Evolutionary conservation across 2,113 vertebrate genomes (phyloP), one percentile per base, ranked within the genome.

Genomic region (Scomber colias): DNA sequence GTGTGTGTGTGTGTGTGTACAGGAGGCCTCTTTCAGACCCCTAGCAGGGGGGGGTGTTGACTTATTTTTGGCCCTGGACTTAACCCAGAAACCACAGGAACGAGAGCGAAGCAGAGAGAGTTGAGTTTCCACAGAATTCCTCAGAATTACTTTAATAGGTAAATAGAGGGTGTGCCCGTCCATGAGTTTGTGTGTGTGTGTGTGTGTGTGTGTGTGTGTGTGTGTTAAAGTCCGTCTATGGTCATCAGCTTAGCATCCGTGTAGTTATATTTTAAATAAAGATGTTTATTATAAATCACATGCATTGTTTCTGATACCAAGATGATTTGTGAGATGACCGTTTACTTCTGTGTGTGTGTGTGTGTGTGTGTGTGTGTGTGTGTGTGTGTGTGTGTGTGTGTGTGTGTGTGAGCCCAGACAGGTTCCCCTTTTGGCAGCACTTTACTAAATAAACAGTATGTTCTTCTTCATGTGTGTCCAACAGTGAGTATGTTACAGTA

Each of bases 1-100:
- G 68, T 48, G 85, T 72, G 68, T 48, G 78, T 15, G 83, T 87
- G 87, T 87, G 86, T 72, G 68, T 48, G 83, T 90, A 91, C 83
- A 90, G 89, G 86, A 90, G 90, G 87, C 86, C 90, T 92, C 90
- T 88, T 92, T 93, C 92, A 92, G 92, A 92, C 90, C 90, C 89
- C 90, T 91, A 71, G 87, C 84, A 82, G 84, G 88, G 87, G 31
- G 89, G 85, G 76, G 91, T 87, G 90, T 92, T 93, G 91, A 93
- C 90, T 94, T 91, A 90, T 92, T 92, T 94, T 91, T 93, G 93
- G 93, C 85, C 79, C 80, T 88, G 86, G 87, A 83, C 78, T 85
- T 81, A 80, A 90, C 81, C 87, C 88, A 90, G 79, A 90, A 90
- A 87, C 86, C 89, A 79, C 87, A 90, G 78, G 77, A 62, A 56